These are phyloP conservation scores for Zonitis immaculata DNA, from an alignment of 2,888 invertebrate species.

Conservation along the genomic window DNA sequence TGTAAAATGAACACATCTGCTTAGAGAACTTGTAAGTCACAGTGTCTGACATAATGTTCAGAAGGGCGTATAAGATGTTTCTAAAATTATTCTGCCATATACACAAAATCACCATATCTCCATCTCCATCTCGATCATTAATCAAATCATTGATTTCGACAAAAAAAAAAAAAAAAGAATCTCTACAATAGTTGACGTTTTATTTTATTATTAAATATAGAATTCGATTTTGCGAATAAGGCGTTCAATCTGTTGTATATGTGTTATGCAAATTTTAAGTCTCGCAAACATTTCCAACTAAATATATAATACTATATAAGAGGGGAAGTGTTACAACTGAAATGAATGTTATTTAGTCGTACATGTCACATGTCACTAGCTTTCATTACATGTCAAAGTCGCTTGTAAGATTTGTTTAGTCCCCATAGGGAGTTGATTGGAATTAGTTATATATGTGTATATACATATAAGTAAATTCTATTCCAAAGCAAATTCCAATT, in stretches of 20 bases:
- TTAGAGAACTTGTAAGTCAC: constrained; percentile 18
- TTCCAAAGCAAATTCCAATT: too few species aligned
- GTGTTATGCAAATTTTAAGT: constrained; percentile 42
- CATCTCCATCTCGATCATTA: not conserved
- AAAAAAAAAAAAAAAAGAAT: too few species aligned
- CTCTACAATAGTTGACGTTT: too few species aligned
- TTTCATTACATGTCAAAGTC: constrained; percentile 43
- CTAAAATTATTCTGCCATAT: constrained; percentile 26
- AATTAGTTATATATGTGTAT: too few species aligned
- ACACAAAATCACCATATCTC: constrained; percentile 6
- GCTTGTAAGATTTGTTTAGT: constrained; percentile 40
- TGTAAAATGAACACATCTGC: constrained; percentile 28
- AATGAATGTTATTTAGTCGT: constrained; percentile 44
- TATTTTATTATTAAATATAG: too few species aligned
- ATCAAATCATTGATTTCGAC: too few species aligned
- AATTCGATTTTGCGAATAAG: constrained; percentile 36
- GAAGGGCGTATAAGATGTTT: constrained; percentile 27
- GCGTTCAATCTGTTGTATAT: too few species aligned
- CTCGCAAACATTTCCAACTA: too few species aligned
- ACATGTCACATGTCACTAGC: constrained; percentile 42
- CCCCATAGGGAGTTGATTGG: constrained; percentile 39
- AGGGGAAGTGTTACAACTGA: constrained; percentile 29
- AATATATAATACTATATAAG: too few species aligned
- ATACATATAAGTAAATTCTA: too few species aligned
- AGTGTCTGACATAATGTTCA: constrained; percentile 22